phyloP scores from a whole-genome alignment of 2,113 vertebrate species.

The Tenrec ecaudatus region DNA sequence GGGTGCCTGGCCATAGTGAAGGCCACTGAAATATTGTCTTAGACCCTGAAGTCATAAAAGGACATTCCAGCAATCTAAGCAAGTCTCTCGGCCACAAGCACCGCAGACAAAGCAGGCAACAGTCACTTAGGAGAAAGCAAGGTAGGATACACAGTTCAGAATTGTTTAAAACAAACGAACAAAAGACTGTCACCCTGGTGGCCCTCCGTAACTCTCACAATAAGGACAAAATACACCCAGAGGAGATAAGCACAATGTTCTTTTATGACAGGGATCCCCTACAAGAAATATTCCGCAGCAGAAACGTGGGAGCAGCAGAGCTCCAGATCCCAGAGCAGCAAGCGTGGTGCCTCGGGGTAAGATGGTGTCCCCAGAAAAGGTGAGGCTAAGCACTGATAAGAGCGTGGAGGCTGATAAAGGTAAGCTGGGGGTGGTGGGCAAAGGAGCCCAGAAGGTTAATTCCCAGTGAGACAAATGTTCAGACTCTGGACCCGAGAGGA shows the following conservation, averaged over 20 bases:
- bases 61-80: not conserved
- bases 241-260: not conserved
- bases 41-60: conserved; percentile 20
- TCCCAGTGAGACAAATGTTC: not conserved
- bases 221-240: not conserved
- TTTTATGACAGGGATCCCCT: not conserved
- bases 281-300: not conserved
- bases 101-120: not conserved
- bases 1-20: no score
- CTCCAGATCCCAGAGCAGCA: not conserved
- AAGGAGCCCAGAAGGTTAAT: not conserved
- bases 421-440: not conserved
- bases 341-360: not conserved
- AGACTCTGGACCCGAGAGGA: conserved; percentile 17
- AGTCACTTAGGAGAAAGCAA: not conserved
- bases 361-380: not conserved
- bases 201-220: not conserved
- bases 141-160: not conserved
- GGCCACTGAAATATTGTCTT: not conserved
- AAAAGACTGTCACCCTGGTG: not conserved
- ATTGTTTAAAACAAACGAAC: not conserved
- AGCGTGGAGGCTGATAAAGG: not conserved
- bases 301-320: not conserved
- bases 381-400: not conserved
- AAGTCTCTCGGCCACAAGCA: not conserved